These are phyloP conservation scores for Ashinkailepas kermadecensis DNA, from an alignment of 2,888 invertebrate species.

Conservation along the genomic window DNA sequence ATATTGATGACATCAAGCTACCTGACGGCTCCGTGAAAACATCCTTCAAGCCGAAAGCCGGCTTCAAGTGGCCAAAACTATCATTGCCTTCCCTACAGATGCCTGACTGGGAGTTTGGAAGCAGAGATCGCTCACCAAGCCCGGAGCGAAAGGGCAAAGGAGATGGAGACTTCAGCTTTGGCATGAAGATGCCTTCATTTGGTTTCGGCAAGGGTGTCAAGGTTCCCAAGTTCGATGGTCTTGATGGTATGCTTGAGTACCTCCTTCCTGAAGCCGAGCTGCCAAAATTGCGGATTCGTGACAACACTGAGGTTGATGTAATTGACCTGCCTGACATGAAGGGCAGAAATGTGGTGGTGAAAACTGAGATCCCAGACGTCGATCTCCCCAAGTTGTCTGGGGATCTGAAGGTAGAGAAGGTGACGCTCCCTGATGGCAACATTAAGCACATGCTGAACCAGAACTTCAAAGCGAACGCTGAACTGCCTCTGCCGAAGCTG, in stretches of 20 bases:
- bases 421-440: not conserved
- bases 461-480: not conserved
- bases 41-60: not conserved
- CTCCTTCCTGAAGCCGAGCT: not conserved
- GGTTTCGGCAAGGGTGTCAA: not conserved
- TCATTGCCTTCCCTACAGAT: not conserved
- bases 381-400: not conserved
- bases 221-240: not conserved
- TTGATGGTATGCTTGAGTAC: not conserved
- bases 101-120: constrained; percentile 1
- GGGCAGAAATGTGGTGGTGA: not conserved
- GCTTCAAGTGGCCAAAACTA: constrained; percentile 3
- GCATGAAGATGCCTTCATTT: constrained; percentile 13
- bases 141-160: not conserved
- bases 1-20: constrained; percentile 6
- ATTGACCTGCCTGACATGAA: not conserved
- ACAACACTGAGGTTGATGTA: not conserved
- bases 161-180: not conserved
- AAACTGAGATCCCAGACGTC: not conserved
- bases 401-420: too few species aligned
- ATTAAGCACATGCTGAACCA: not conserved
- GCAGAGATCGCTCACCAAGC: not conserved
- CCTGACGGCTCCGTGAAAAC: not conserved
- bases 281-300: not conserved
- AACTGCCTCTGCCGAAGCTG: not conserved